Percentiles rank a stretch among this genome's conserved stretches.
Conservation (phyloP, 2,888 invertebrate genomes). For the Diplolepis rosae region DNA sequence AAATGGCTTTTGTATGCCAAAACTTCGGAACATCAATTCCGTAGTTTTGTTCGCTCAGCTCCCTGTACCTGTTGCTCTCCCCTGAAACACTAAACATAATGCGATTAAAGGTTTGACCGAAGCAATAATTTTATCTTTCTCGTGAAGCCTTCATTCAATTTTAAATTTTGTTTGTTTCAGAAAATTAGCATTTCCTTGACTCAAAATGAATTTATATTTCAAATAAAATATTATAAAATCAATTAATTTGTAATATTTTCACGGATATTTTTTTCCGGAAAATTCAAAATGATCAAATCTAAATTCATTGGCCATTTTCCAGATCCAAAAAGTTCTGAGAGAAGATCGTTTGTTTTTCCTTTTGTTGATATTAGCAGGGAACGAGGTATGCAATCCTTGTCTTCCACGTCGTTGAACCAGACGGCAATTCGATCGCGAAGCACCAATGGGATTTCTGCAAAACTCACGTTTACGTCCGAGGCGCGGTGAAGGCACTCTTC, state of each 20-base stretch:
- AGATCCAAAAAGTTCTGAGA: not conserved
- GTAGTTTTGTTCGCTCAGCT: slow-evolving; percentile 12
- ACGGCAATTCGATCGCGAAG: slow-evolving; percentile 55
- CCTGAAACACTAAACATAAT: slow-evolving; percentile 10
- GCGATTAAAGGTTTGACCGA: slow-evolving; percentile 8
- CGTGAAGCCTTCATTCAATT: not conserved
- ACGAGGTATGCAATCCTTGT: slow-evolving; percentile 47
- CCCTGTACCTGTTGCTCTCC: slow-evolving; percentile 21
- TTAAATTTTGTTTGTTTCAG: not conserved
- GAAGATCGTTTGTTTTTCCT: slow-evolving; percentile 2
- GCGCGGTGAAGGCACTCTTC: slow-evolving; percentile 44
- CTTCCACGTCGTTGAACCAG: slow-evolving; percentile 55
- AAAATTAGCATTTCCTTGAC: not conserved
- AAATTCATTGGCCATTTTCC: no score
- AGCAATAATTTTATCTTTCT: slow-evolving; percentile 3
- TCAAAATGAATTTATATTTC: not conserved
- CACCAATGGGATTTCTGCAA: slow-evolving; percentile 57
- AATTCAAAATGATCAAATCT: no score
- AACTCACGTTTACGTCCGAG: slow-evolving; percentile 45
- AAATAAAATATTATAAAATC: no score
- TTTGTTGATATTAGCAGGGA: slow-evolving; percentile 38
- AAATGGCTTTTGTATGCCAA: slow-evolving; percentile 18
- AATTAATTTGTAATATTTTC: no score
- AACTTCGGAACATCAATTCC: slow-evolving; percentile 15
- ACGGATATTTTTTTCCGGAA: no score